A percentile compares a stretch with the other conserved stretches of the same genome.
Conservation (phyloP, 37 sponge, comb jelly and placozoan genomes). For the Halichondria panicea region DNA sequence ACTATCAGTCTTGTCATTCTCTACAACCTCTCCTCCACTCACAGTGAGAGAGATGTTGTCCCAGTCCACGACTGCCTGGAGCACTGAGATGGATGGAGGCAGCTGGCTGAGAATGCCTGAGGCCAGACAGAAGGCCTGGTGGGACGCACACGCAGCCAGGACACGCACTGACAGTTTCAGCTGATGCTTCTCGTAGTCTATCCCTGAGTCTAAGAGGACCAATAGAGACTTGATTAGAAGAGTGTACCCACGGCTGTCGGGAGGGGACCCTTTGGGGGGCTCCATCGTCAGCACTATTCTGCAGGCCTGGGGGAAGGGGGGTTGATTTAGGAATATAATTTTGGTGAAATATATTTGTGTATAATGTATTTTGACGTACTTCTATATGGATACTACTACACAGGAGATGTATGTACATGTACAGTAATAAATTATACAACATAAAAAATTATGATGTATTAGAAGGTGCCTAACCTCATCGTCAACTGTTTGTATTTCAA, state of each 20-base stretch:
- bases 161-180: conserved; percentile 17
- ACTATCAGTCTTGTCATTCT: no score
- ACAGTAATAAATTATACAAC: no score
- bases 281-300: background rate
- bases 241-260: conserved; percentile 10
- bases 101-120: conserved; percentile 45
- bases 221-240: conserved; percentile 22
- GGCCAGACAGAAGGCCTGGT: conserved; percentile 51
- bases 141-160: conserved; percentile 43
- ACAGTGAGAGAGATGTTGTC: conserved; percentile 39
- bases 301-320: conserved; percentile 6
- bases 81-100: conserved; percentile 49
- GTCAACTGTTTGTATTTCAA: conserved; percentile 2
- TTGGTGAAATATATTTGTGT: no score
- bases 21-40: no score
- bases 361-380: no score
- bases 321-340: no score
- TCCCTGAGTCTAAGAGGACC: conserved; percentile 34
- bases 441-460: no score
- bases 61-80: conserved; percentile 38
- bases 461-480: conserved; percentile 56
- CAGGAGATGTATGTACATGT: no score
- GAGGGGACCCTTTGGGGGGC: background rate
- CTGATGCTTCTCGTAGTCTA: conserved; percentile 9
- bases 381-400: no score